Conservation (phyloP, 2,113 vertebrate species). For the Nesoenas mayeri region DNA sequence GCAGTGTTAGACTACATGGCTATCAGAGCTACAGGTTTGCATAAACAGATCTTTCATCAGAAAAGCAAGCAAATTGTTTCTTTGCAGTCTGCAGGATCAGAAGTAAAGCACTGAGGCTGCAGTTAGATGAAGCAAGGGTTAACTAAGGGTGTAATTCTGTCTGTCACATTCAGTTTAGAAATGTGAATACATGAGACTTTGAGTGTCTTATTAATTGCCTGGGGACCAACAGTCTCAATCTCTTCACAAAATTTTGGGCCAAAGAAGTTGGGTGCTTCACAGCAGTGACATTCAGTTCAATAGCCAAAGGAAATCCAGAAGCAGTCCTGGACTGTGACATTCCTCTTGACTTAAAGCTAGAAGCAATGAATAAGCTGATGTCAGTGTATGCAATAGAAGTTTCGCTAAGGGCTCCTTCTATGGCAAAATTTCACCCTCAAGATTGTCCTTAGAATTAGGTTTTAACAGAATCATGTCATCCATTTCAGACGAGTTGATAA, state of each 20-base stretch:
- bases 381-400: not conserved
- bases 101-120: not conserved
- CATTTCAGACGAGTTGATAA: not conserved
- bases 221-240: not conserved
- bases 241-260: not conserved
- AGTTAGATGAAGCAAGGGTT: not conserved
- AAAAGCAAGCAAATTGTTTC: not conserved
- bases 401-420: slow-evolving; percentile 8
- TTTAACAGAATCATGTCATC: not conserved
- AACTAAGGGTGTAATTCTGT: not conserved
- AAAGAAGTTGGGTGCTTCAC: not conserved
- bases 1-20: accelerated
- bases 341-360: not conserved
- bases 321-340: not conserved
- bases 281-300: not conserved
- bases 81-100: not conserved
- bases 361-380: slow-evolving; percentile 8
- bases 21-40: not conserved
- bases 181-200: not conserved
- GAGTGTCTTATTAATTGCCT: not conserved
- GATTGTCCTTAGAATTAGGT: not conserved
- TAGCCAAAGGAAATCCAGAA: slow-evolving; percentile 13
- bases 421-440: not conserved
- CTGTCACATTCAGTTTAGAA: not conserved
- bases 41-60: not conserved